Evolutionary conservation across 1,140 invertebrate species (phyloP).

Genomic region (Ceratina japonica): DNA sequence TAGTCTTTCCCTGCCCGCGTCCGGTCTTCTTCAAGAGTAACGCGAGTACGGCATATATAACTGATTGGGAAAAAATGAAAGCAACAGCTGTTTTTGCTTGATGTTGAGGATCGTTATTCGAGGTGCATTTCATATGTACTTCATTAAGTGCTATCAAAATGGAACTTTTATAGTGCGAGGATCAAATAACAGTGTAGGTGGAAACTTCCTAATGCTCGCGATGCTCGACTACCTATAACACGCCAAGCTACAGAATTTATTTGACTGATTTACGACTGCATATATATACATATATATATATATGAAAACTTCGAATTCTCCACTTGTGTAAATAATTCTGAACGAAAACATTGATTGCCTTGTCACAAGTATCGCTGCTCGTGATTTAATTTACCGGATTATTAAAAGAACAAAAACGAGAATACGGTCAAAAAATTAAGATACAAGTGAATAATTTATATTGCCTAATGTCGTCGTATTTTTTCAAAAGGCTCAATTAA

Average conservation of each 20-base stretch:
- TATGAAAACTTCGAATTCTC: conserved; percentile 9
- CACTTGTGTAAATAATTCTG: conserved; percentile 44
- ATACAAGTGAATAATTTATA: background rate
- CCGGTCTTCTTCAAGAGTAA: conserved; percentile 25
- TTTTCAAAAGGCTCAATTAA: conserved; percentile 37
- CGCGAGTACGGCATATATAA: conserved; percentile 37
- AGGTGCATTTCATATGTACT: conserved; percentile 21
- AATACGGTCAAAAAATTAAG: background rate
- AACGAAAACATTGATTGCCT: conserved; percentile 26
- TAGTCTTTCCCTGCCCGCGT: conserved; percentile 62
- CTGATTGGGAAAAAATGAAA: conserved; percentile 35
- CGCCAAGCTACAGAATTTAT: conserved; percentile 26
- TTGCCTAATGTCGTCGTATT: background rate
- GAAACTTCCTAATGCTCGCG: conserved; percentile 4
- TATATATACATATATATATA: conserved; percentile 19
- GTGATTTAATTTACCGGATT: background rate
- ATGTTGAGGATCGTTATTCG: conserved; percentile 17
- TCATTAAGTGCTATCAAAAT: conserved; percentile 24
- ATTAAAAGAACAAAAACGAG: background rate
- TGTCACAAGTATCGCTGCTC: background rate
- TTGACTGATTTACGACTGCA: conserved; percentile 38
- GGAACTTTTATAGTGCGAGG: conserved; percentile 34
- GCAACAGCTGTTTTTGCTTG: conserved; percentile 7
- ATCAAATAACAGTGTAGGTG: background rate
- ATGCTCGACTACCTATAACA: conserved; percentile 5